Percentiles rank a stretch among this genome's conserved stretches.
These are phyloP conservation scores for Bursaphelenchus okinawaensis DNA, from an alignment of 2,888 invertebrate genomes.

Conservation along the genomic window DNA sequence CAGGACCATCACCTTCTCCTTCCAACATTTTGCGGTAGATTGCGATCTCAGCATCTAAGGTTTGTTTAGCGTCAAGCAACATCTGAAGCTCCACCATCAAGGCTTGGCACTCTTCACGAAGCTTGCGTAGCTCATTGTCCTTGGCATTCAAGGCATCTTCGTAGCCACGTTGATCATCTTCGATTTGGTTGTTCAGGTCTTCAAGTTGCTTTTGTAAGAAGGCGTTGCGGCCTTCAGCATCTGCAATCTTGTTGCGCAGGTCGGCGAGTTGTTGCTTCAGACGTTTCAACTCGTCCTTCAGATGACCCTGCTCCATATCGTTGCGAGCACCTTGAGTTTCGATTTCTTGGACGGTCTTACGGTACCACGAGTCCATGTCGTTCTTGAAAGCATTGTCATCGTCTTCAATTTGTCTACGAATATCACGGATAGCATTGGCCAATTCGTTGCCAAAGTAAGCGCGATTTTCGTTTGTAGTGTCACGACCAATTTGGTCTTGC, in stretches of 20 bases:
- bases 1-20: conserved; percentile 61
- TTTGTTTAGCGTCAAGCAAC: conserved; percentile 61
- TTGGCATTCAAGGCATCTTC: conserved; percentile 57
- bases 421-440: conserved; percentile 61
- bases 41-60: conserved; percentile 63
- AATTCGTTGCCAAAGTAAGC: conserved; percentile 63
- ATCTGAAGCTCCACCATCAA: conserved; percentile 57
- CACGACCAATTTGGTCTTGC: conserved; percentile 60
- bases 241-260: conserved; percentile 60
- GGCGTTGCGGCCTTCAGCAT: conserved; percentile 61
- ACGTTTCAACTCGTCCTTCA: conserved; percentile 61
- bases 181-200: conserved; percentile 59
- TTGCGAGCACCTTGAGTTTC: conserved; percentile 61
- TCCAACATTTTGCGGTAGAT: conserved; percentile 63
- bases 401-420: conserved; percentile 61
- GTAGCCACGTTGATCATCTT: conserved; percentile 59
- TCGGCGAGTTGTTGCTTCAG: conserved; percentile 60
- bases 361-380: conserved; percentile 62
- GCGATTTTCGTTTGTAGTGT: conserved; percentile 62
- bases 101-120: conserved; percentile 55
- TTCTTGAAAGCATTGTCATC: conserved; percentile 59
- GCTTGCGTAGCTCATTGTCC: conserved; percentile 52
- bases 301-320: conserved; percentile 60
- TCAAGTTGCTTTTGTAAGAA: conserved; percentile 60
- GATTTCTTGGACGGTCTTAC: conserved; percentile 62